Evolutionary conservation across 2,888 invertebrate genomes (phyloP), one percentile per base, ranked within the genome.

Genomic region (Glyphotaelius pellucidus): DNA sequence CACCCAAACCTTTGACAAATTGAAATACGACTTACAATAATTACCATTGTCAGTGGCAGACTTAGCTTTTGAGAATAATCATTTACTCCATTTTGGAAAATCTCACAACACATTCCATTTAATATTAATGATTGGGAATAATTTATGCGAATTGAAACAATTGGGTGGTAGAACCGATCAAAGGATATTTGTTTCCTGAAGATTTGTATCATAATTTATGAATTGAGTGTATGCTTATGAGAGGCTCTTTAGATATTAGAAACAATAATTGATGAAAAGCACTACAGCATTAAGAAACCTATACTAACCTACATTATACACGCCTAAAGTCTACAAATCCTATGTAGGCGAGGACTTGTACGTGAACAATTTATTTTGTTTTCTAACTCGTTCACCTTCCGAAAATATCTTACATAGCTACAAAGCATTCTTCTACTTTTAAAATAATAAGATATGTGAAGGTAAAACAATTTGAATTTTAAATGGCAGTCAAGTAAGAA

Each of bases 31-130:
- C 38, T 80, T 67, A 79, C 91, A 7, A 19, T 67, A 67, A 25
- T 93, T 91, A 90, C 79, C 79, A 42, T 87, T 83, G 92, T 93
- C 92, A 93, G 87, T 38, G 80, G 87, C 93, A 93, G 93, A 80
- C 91, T 30, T 31, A 30, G 52, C 38, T 79, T 31, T 32, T 84
- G 89, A 67, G 90, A 93, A 84, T 80, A 38, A 89, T 67, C 31
- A 90, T 84, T 83, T 52, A 32, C 52, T 86, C 85, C 83, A 83
- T 90, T 79, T 67, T 15, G 38, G 42, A 89, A 86, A 88, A 90
- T 87, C 91, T 92, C 85, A 67, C 19, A 88, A 47, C 87, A 81
- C 87, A 85, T 90, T 89, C 89, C 84, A 35, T 92, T 89, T 80
- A 84, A 84, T 90, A 91, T 91, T 90, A 92, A 92, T 91, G 91